phyloP scores from a whole-genome alignment of 2,113 vertebrate genomes.

The Hyaena hyaena region DNA sequence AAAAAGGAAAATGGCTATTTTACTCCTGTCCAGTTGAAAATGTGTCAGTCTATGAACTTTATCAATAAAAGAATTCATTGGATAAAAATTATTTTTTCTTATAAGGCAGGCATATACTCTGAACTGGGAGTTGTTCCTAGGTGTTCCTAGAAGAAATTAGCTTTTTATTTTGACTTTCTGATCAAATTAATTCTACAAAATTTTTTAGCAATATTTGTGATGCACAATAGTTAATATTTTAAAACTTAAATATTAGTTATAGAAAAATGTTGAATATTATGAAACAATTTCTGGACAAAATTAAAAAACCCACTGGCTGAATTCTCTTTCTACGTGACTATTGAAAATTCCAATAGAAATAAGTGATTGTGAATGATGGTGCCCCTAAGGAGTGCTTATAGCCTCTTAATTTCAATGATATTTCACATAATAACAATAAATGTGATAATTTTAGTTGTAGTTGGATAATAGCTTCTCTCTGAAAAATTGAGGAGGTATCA shows the following conservation, averaged over 20 bases:
- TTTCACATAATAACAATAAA: neutral
- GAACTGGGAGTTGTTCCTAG: neutral
- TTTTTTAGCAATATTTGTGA: neutral
- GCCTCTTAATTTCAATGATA: neutral
- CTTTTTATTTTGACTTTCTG: neutral
- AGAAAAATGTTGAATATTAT: neutral
- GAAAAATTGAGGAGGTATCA: neutral
- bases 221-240: neutral
- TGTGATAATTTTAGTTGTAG: neutral
- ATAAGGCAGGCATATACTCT: neutral
- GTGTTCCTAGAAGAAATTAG: neutral
- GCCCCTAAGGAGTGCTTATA: neutral
- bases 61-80: neutral
- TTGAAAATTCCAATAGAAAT: neutral
- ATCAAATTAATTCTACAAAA: neutral
- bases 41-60: neutral
- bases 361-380: neutral
- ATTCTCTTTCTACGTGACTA: neutral
- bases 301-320: neutral
- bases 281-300: neutral
- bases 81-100: neutral
- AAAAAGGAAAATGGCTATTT: neutral
- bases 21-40: neutral
- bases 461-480: neutral
- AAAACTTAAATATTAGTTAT: neutral